phyloP scores from a whole-genome alignment of 2,113 vertebrate species.

The Felis chaus region DNA sequence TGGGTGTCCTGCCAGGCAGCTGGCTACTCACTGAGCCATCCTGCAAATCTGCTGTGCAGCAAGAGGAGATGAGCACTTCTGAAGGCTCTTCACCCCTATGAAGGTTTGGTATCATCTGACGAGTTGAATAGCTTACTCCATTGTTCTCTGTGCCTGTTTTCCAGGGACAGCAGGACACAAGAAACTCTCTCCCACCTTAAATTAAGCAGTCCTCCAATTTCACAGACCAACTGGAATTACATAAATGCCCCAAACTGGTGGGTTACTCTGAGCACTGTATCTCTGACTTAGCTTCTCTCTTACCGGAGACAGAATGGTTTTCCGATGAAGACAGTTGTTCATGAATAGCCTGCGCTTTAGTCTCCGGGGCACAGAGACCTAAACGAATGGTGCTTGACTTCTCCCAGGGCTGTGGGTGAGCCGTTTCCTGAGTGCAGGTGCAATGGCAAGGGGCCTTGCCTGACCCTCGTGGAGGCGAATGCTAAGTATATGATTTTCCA shows the following conservation, averaged over 20 bases:
- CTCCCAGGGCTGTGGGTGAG: neutral
- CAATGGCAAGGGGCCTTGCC: neutral
- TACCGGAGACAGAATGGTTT: neutral
- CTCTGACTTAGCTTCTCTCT: constrained; percentile 14
- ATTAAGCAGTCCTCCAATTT: neutral
- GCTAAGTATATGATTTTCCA: neutral
- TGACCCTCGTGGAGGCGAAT: neutral
- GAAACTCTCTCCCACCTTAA: neutral
- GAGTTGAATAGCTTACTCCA: neutral
- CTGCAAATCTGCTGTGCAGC: neutral
- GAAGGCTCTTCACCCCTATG: neutral
- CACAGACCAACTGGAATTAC: neutral
- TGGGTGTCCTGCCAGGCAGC: neutral
- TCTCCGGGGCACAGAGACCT: neutral
- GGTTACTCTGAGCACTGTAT: neutral
- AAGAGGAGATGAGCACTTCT: neutral
- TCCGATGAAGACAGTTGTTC: neutral
- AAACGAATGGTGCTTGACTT: neutral
- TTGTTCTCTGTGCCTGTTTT: neutral
- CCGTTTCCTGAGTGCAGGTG: neutral
- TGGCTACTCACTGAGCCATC: neutral
- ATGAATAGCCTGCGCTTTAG: neutral
- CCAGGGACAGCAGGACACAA: neutral
- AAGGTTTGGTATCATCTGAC: neutral
- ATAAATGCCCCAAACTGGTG: neutral